Evolutionary conservation across 2,888 invertebrate genomes (phyloP).

Genomic region (Drosophila affinis): DNA sequence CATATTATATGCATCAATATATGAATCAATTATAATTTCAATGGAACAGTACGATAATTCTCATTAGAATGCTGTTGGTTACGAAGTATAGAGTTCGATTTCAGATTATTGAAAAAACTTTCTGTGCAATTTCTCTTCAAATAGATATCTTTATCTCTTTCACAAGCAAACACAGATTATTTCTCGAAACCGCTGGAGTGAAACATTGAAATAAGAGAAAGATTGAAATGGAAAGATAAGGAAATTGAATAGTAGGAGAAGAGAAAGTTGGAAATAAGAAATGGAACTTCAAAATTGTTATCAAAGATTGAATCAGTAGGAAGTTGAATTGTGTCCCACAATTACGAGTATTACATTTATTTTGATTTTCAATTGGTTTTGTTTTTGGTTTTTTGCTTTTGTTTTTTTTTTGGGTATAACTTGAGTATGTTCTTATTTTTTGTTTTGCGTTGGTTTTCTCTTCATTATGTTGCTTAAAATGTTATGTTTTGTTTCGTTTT

Average conservation of each 20-base stretch:
- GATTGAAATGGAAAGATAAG: background rate
- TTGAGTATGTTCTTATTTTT: constrained; percentile 13
- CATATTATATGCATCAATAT: background rate
- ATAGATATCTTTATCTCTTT: background rate
- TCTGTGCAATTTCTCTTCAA: background rate
- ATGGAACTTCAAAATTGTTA: background rate
- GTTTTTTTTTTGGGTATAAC: constrained; percentile 28
- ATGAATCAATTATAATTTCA: background rate
- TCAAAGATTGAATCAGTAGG: background rate
- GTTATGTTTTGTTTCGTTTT: constrained; percentile 3
- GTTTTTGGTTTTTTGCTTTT: constrained; percentile 3
- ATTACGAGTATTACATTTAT: constrained; percentile 44
- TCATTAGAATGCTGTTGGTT: background rate
- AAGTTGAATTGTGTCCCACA: constrained; percentile 27
- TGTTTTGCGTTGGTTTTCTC: background rate
- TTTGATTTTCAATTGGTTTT: constrained; percentile 43
- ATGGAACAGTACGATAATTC: background rate
- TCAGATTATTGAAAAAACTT: background rate
- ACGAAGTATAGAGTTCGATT: background rate
- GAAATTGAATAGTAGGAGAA: background rate
- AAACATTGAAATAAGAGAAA: background rate
- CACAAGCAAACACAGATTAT: background rate
- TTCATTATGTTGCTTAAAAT: constrained; percentile 15
- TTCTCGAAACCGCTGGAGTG: background rate
- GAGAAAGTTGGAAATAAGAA: background rate